A percentile compares a stretch with the other conserved stretches of the same genome.
Conservation (phyloP, 2,113 vertebrate genomes). For the Chaetura pelagica region DNA sequence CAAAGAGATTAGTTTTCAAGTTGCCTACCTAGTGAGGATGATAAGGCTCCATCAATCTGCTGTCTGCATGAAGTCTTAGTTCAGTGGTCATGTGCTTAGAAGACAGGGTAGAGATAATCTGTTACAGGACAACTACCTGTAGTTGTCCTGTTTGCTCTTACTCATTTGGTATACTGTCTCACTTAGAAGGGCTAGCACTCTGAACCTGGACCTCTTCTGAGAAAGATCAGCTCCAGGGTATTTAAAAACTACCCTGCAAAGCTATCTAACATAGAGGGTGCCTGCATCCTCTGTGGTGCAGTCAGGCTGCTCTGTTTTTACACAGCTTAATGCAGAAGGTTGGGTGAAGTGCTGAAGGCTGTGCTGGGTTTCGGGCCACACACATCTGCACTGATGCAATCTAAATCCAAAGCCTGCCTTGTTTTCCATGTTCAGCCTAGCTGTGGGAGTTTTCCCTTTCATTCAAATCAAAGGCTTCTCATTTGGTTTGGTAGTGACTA, state of each 20-base stretch:
- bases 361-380: not conserved
- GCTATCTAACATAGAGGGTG: not conserved
- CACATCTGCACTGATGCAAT: not conserved
- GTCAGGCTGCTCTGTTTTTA: not conserved
- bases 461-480: not conserved
- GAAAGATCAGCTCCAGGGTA: constrained; percentile 20
- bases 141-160: not conserved
- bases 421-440: not conserved
- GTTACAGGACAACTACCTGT: constrained; percentile 31
- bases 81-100: not conserved
- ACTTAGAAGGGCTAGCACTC: constrained; percentile 29
- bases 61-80: not conserved
- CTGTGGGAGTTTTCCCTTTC: not conserved
- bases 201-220: not conserved
- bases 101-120: not conserved
- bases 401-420: not conserved
- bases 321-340: not conserved
- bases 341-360: not conserved
- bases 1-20: not conserved
- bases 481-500: not conserved
- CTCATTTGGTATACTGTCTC: not conserved
- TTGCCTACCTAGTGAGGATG: not conserved
- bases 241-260: not conserved
- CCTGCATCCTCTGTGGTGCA: not conserved
- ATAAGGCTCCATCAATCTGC: not conserved